Evolutionary conservation across 2,113 vertebrate species (phyloP).

Genomic region (Leptobrachium leishanense): DNA sequence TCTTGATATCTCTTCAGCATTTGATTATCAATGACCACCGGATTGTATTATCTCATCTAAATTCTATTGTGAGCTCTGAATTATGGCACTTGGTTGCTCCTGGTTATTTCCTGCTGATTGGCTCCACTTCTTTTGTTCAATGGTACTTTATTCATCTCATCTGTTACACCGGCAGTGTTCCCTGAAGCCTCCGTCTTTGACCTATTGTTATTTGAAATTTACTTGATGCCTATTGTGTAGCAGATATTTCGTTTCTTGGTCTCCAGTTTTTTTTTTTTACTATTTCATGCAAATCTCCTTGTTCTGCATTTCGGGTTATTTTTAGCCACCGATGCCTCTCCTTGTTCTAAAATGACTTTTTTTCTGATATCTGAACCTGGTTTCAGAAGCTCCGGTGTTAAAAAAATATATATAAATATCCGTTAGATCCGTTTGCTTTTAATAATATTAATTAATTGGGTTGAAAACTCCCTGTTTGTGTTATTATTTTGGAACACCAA

Average conservation of each 20-base stretch:
- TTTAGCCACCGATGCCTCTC: no score
- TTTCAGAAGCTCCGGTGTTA: background rate
- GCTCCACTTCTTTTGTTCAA: conserved; percentile 41
- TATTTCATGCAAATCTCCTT: conserved; percentile 37
- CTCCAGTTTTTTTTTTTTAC: background rate
- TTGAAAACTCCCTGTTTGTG: no score
- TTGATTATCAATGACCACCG: conserved; percentile 58
- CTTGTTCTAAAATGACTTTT: no score
- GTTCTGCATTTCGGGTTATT: background rate
- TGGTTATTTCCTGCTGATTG: conserved; percentile 46
- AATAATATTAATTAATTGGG: no score
- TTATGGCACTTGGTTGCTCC: conserved; percentile 46
- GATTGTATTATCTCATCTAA: conserved; percentile 50
- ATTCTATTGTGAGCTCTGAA: conserved; percentile 44
- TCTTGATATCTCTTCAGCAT: conserved; percentile 65
- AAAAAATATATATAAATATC: no score
- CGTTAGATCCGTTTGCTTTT: no score
- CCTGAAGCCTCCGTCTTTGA: conserved; percentile 35
- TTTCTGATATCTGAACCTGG: background rate
- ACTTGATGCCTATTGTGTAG: conserved; percentile 36
- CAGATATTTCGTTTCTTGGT: conserved; percentile 21
- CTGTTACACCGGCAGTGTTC: conserved; percentile 31
- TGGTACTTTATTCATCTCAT: conserved; percentile 39
- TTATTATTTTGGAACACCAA: no score
- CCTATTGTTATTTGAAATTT: conserved; percentile 44